Evolutionary conservation across 2,888 invertebrate species (phyloP), one percentile per base, ranked within the genome.

Genomic region (Epirrita christyi): DNA sequence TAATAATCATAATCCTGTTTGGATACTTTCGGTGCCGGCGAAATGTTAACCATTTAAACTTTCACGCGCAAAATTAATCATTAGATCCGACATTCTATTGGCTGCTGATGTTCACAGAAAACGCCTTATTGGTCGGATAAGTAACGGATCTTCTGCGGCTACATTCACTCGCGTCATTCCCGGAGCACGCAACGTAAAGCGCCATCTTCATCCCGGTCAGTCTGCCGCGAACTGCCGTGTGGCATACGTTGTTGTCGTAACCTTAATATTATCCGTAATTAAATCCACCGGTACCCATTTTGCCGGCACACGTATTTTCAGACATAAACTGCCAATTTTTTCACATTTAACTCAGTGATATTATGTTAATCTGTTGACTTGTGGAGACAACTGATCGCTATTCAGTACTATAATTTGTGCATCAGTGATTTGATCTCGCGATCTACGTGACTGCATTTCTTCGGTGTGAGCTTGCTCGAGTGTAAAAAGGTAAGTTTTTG

Each of bases 401-500:
- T 74, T 77, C 78, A 78, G 75, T 72, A 70, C 64, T 57, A 62
- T 32, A 64, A 85, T n/a, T n/a, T n/a, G 88, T 90, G 89, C 77
- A 79, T 73, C 75, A 81, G 89, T 89, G 87, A 76, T 81, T 82
- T 77, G 75, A 79, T 77, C 81, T 83, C 85, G 86, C 88, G 86
- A 86, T 84, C 82, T 80, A 76, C 85, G 83, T 80, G 84, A 80
- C 85, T 86, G 80, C 84, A 80, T 85, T 85, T 85, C 83, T 85
- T 83, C 76, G 77, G 81, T 82, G 79, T 80, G 82, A 80, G 83
- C 72, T 81, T 76, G 82, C 80, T 87, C 83, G 83, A 81, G 85
- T 86, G 88, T 83, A 72, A 86, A 88, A 80, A 88, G 88, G 88
- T 90, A 76, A 86, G 89, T 90, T 88, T 86, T 86, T 86, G 71